Base-by-base conservation (phyloP, 2,797 vertebrate species). In the Pempheris klunzingeri region DNA sequence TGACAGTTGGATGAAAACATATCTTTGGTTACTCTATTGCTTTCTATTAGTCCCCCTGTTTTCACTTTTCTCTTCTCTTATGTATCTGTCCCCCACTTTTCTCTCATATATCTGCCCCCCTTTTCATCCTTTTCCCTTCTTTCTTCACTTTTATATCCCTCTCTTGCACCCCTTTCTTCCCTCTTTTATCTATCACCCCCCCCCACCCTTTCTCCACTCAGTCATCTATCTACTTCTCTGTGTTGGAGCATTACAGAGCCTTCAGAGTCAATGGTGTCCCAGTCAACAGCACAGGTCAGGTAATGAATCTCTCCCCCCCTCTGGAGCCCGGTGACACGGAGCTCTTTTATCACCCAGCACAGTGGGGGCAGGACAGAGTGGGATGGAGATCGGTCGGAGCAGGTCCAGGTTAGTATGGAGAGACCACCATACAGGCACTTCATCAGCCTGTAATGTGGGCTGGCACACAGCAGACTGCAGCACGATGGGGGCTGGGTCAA, bases 151-250 rank as follows among this genome's bases (percentile, higher is more conserved):
- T 62, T 74, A 68, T 30, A 53, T 46, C 76, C 24, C 53, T 71
- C 54, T 60, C 62, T 47, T 60, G 17, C 64, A 18, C 52, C 74
- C 60, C 18, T 77, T 65, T 74, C 60, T 71, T 78, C 38, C 28
- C 71, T 80, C 75, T 76, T 78, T 80, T 41, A 76, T 83, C 77
- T 52, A 13, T 57, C 34, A 41, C 38, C 62, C 57, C 58, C 53
- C 26, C 78, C 57, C 58, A 50, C 26, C 78, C 77, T 75, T 85
- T 77, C 70, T 74, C 47, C 68, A 52, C 80, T 85, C 59, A 59
- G 75, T 84, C 82, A 84, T 92, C 85, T 80, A 83, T 91, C 84
- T 83, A 52, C 70, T 73, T 0, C 74, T 46, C 65, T 81, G 80
- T 86, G 82, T 83, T 22, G 70, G 74, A 88, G 69, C 28, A 89